Evolutionary conservation across 2,888 invertebrate genomes (phyloP), one percentile per base, ranked within the genome.

Genomic region (Arctia plantaginis): DNA sequence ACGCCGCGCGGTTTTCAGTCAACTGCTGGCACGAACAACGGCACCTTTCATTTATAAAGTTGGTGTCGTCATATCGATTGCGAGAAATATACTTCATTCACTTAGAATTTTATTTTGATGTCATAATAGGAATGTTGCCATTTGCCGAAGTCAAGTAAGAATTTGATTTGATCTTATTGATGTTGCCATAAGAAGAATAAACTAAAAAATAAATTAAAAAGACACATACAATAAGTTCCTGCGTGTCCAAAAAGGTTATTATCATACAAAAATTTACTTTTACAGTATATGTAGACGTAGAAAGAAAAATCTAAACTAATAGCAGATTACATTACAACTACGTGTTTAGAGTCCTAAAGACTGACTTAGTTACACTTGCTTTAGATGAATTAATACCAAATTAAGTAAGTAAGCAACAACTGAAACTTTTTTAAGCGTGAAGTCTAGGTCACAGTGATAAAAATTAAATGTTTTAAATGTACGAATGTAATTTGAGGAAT

Each of bases 51-150:
- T 95, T 95, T 95, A 95, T 95, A 95, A 94, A 93, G 92, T 92
- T 88, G 88, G 90, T 95, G 94, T 94, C 94, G 94, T 94, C 95
- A 95, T 93, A 94, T 94, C 93, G 94, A 94, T 93, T 93, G 89
- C 90, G 89, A 88, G 81, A 84, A 80, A n/a, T 73, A 76, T 77
- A 87, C 88, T 89, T 89, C 85, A 83, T 85, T 85, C 91, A 91
- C 91, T 84, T 86, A 88, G 75, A 90, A 91, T 90, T 89, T 89
- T 91, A 90, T 90, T 91, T 89, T 89, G 89, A 88, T 91, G 90
- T 89, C 83, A 79, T 81, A 86, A 86, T 77, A 79, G 74, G 79
- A 82, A 79, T 82, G 83, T 84, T 85, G 86, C 84, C 88, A 90
- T 41, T 83, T 85, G 85, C 83, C 88, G 90, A 41, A 88, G 86